Conservation (phyloP, 2,888 invertebrate genomes). For the Amphiduros pacificus region DNA sequence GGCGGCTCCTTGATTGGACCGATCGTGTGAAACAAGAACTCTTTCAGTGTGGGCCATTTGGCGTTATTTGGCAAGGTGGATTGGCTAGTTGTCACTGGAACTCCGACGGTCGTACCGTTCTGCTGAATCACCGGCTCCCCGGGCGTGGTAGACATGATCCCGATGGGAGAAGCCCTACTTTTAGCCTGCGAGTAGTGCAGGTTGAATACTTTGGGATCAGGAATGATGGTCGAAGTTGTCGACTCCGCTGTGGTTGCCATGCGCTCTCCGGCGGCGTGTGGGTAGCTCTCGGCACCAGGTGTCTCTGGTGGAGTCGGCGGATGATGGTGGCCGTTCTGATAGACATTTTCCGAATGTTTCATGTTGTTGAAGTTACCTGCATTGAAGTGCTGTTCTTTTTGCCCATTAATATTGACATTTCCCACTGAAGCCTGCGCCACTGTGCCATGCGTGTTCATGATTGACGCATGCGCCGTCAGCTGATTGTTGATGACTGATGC, state of each 20-base stretch:
- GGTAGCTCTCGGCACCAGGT: no score
- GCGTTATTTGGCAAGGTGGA: no score
- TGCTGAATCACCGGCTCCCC: neutral
- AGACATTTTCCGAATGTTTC: no score
- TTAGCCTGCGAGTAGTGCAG: no score
- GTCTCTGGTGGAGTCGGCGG: no score
- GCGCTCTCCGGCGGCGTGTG: no score
- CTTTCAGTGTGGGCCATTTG: constrained; percentile 12
- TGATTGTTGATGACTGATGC: constrained; percentile 16
- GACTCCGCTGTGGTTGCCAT: constrained; percentile 1
- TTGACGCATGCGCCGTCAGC: constrained; percentile 19
- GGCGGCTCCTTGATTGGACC: constrained; percentile 12
- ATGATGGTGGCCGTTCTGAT: no score
- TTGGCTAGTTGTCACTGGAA: neutral
- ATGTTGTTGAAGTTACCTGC: no score
- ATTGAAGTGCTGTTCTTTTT: no score
- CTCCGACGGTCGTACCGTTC: neutral
- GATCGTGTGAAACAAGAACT: constrained; percentile 9
- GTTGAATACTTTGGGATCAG: neutral
- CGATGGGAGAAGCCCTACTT: no score
- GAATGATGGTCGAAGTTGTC: neutral
- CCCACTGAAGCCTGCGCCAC: constrained; percentile 7
- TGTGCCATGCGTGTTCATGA: constrained; percentile 3
- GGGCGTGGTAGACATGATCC: neutral
- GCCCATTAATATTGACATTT: no score